Evolutionary conservation across 2,888 invertebrate genomes (phyloP).

Genomic region (Mellilla xanthometata): DNA sequence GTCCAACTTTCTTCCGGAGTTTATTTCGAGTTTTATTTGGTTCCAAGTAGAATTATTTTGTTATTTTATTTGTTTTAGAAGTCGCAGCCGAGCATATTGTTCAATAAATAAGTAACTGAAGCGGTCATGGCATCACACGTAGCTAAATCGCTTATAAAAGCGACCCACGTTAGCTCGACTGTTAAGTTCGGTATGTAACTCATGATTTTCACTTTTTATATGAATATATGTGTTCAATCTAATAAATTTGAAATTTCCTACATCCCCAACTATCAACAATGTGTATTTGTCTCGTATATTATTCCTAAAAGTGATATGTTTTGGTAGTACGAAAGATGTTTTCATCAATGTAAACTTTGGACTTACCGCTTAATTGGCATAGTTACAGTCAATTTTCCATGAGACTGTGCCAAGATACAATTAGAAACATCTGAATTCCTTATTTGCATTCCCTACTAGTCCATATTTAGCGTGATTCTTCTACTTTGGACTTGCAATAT

Average conservation of each 20-base stretch:
- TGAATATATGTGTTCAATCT: not conserved
- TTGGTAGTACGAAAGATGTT: slow-evolving; percentile 11
- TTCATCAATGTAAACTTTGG: slow-evolving; percentile 55
- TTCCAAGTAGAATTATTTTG: slow-evolving; percentile 36
- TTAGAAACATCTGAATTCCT: slow-evolving; percentile 27
- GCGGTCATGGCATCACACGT: slow-evolving; percentile 71
- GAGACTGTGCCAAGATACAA: slow-evolving; percentile 38
- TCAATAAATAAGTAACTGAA: slow-evolving; percentile 31
- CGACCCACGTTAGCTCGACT: slow-evolving; percentile 59
- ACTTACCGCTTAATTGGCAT: slow-evolving; percentile 55
- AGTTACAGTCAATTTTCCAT: slow-evolving; percentile 41
- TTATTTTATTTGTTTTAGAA: slow-evolving; percentile 42
- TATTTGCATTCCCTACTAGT: slow-evolving; percentile 18
- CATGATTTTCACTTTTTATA: slow-evolving; percentile 18
- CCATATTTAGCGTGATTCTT: slow-evolving; percentile 8
- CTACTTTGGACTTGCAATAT: not conserved
- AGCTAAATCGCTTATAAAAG: slow-evolving; percentile 69
- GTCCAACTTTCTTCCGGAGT: slow-evolving; percentile 67
- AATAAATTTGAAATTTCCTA: not conserved
- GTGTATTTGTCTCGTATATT: not conserved
- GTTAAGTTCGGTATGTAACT: slow-evolving; percentile 67
- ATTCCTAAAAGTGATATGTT: not conserved
- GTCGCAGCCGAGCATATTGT: slow-evolving; percentile 34
- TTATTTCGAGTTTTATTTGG: slow-evolving; percentile 47
- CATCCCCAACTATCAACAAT: not conserved